A percentile compares a stretch with the other conserved stretches of the same genome.
phyloP scores from a whole-genome alignment of 2,113 vertebrate species.

The Gymnogyps californianus region DNA sequence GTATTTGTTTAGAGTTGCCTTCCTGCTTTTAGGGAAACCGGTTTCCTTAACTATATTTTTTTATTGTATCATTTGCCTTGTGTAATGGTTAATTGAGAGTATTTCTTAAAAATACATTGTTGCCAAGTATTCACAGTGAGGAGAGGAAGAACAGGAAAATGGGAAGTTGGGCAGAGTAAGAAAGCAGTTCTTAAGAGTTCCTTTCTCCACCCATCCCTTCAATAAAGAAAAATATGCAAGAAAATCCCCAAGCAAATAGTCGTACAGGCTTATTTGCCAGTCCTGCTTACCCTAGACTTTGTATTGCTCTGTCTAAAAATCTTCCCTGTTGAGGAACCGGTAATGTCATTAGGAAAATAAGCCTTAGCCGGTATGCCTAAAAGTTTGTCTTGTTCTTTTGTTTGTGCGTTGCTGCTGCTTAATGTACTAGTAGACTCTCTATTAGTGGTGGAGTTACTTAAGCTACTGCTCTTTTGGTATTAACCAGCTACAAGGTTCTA shows the following conservation, averaged over 20 bases:
- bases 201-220: slow-evolving; percentile 35
- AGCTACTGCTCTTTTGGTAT: neutral
- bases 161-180: slow-evolving; percentile 38
- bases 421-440: neutral
- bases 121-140: slow-evolving; percentile 34
- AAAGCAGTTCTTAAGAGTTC: slow-evolving; percentile 29
- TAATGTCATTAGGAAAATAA: neutral
- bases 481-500: neutral
- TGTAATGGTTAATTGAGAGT: slow-evolving; percentile 33
- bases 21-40: neutral
- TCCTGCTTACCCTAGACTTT: neutral
- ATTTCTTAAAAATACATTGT: slow-evolving; percentile 19
- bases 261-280: neutral
- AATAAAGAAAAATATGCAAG: slow-evolving; percentile 43
- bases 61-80: neutral
- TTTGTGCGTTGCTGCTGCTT: neutral
- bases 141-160: slow-evolving; percentile 46
- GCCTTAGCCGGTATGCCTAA: neutral
- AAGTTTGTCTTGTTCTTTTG: neutral
- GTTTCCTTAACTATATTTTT: neutral
- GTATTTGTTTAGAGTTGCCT: neutral
- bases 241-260: slow-evolving; percentile 9
- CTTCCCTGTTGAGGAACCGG: neutral
- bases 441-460: neutral
- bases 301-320: neutral